Evolutionary conservation across 2,888 invertebrate genomes (phyloP).

Genomic region (Protodeltote pygarga): DNA sequence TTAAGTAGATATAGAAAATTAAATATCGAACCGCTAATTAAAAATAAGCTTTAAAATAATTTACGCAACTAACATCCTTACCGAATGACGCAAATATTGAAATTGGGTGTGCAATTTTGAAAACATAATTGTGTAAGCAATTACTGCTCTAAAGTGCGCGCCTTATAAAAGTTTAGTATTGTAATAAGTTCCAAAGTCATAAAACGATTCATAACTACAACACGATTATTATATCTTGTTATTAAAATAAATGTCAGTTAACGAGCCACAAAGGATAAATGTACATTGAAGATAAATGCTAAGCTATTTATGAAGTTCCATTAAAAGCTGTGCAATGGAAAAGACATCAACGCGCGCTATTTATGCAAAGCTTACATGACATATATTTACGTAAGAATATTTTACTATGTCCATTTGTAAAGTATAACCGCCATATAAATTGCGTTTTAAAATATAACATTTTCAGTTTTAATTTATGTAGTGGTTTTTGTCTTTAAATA

Average conservation of each 20-base stretch:
- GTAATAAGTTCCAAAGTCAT: conserved; percentile 51
- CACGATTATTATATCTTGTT: conserved; percentile 52
- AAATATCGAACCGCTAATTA: conserved; percentile 37
- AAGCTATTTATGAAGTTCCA: conserved; percentile 41
- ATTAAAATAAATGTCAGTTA: conserved; percentile 63
- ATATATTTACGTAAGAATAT: conserved; percentile 4
- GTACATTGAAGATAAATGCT: conserved; percentile 30
- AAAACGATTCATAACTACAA: conserved; percentile 52
- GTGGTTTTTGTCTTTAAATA: conserved; percentile 1
- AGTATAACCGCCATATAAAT: not conserved
- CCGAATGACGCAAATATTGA: conserved; percentile 22
- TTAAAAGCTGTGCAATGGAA: conserved; percentile 46
- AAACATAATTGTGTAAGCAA: conserved; percentile 36
- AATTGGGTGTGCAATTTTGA: conserved; percentile 34
- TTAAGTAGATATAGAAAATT: conserved; percentile 26
- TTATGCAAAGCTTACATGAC: not conserved
- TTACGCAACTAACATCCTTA: conserved; percentile 37
- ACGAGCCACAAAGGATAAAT: conserved; percentile 55
- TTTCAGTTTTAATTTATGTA: not conserved
- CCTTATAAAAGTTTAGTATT: conserved; percentile 48
- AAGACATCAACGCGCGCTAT: conserved; percentile 66
- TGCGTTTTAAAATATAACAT: not conserved
- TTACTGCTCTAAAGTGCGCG: conserved; percentile 36
- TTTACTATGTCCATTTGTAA: not conserved
- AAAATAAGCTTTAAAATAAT: conserved; percentile 43